These are phyloP conservation scores for Oreocharis arfaki DNA, from an alignment of 2,113 vertebrate species.

Conservation along the genomic window DNA sequence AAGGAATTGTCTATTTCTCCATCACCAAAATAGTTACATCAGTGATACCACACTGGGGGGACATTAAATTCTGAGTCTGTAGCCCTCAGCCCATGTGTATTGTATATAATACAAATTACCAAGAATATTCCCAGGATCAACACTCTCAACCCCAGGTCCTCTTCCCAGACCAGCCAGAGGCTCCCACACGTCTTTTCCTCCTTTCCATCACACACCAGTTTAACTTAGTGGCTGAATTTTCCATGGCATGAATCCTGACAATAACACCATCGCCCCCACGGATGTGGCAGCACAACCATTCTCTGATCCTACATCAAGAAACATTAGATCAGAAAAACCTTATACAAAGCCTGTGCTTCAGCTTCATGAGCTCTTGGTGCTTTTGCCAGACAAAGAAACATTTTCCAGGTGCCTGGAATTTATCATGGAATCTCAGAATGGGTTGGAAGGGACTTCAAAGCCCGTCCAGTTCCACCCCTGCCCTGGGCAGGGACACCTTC, in stretches of 20 bases:
- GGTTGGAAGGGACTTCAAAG: background rate
- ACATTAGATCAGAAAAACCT: background rate
- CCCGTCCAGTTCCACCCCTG: fast-evolving
- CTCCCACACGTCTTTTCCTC: background rate
- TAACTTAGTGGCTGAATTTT: background rate
- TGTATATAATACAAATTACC: background rate
- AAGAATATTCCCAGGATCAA: background rate
- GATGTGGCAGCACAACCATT: background rate
- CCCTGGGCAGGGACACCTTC: background rate
- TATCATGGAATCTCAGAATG: background rate
- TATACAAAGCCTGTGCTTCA: background rate
- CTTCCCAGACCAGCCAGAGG: background rate
- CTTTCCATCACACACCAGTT: background rate
- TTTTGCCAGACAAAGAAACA: background rate
- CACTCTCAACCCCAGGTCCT: background rate
- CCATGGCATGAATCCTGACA: background rate
- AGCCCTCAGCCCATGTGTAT: fast-evolving
- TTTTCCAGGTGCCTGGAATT: background rate
- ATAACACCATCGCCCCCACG: background rate
- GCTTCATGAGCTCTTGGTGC: background rate
- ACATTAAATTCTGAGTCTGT: background rate
- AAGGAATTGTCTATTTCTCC: background rate
- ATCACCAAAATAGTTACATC: background rate
- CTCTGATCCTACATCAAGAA: background rate
- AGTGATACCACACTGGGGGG: background rate